phyloP scores from a whole-genome alignment of 2,113 vertebrate species.

The Thunnus maccoyii region DNA sequence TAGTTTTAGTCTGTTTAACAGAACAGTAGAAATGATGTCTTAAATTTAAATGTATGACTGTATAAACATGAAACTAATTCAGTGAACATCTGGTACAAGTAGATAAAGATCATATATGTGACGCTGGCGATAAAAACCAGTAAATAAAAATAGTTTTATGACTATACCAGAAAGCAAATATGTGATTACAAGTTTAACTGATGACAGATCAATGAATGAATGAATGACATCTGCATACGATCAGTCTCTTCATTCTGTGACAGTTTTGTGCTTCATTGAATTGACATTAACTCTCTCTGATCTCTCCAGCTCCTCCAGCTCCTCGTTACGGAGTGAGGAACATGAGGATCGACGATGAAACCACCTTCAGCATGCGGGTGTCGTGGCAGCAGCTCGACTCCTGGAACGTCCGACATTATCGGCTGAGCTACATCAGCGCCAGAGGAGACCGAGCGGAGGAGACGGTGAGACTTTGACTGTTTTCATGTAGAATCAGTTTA shows the following conservation, averaged over 20 bases:
- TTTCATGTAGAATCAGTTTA: no score
- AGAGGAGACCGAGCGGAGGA: slow-evolving; percentile 90
- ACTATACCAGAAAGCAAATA: background rate
- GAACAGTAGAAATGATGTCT: no score
- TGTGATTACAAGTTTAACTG: background rate
- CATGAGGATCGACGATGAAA: slow-evolving; percentile 90
- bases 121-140: no score
- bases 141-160: no score
- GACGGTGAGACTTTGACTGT: slow-evolving; percentile 81
- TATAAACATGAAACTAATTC: no score
- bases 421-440: slow-evolving; percentile 88
- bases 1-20: no score
- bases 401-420: slow-evolving; percentile 86
- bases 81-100: no score
- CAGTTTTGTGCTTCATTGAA: background rate
- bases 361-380: slow-evolving; percentile 91
- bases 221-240: background rate
- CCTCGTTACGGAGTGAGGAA: slow-evolving; percentile 88
- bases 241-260: background rate
- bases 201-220: no score
- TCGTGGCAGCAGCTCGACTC: slow-evolving; percentile 88
- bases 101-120: no score
- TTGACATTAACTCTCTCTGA: background rate
- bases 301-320: slow-evolving; percentile 87
- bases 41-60: no score